phyloP scores from a whole-genome alignment of 2,113 vertebrate genomes.

The Cygnus atratus region DNA sequence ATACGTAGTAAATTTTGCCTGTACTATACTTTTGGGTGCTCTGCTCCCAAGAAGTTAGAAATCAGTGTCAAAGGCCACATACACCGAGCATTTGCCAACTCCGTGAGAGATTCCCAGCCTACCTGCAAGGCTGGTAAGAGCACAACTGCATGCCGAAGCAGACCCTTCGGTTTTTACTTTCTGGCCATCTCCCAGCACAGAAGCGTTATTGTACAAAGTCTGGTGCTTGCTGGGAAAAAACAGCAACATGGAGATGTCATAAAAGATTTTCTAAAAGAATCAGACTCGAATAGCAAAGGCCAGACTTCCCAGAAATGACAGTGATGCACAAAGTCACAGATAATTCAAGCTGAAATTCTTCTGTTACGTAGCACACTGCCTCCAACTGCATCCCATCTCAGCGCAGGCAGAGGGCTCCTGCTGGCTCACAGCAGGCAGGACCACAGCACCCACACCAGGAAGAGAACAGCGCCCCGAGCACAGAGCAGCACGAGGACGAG shows the following conservation, averaged over 20 bases:
- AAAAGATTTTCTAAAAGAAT: not conserved
- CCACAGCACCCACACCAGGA: not conserved
- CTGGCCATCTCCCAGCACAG: not conserved
- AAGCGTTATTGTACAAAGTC: not conserved
- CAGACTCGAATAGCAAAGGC: not conserved
- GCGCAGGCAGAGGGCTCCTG: not conserved
- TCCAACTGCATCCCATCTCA: too few species aligned
- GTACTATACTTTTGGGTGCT: not conserved
- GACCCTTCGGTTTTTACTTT: not conserved
- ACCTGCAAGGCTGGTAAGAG: not conserved
- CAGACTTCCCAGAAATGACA: not conserved
- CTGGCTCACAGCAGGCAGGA: not conserved
- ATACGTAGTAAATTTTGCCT: not conserved
- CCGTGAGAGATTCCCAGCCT: slow-evolving; percentile 17
- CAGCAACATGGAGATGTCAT: not conserved
- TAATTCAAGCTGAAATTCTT: not conserved
- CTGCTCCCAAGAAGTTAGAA: not conserved
- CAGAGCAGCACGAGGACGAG: not conserved
- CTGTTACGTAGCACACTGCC: not conserved
- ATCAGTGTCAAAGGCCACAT: slow-evolving; percentile 1
- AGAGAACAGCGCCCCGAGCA: not conserved
- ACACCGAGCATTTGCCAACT: slow-evolving; percentile 14
- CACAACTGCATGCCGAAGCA: not conserved
- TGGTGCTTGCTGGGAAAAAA: not conserved
- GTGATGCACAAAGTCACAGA: not conserved